Base-by-base conservation (phyloP, 2,888 invertebrate species). In the Drosophila colorata region DNA sequence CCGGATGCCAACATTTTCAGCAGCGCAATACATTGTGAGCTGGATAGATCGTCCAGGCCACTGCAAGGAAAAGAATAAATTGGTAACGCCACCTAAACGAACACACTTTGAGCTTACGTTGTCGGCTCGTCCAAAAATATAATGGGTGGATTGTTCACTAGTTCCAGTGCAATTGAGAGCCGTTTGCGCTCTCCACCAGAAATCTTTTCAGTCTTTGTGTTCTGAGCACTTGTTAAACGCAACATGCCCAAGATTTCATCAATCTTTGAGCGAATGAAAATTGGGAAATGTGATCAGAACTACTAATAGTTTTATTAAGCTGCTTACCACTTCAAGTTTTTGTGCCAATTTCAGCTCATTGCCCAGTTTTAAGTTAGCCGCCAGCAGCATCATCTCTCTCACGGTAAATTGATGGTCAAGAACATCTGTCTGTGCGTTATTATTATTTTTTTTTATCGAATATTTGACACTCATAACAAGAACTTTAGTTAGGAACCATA, bases 111-210 rank as follows among this genome's bases (percentile, higher is more conserved):
- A 43, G 14, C 89, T 95, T 93, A 98, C 98, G 98, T 98, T 3
- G 99, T 99, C 0, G 98, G 98, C 91, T 99, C 98, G 91, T 99
- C 98, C 66, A 99, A 94, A 91, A 98, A 98, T 91, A 99, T 95
- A 7, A 98, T 95, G 0, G 98, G 98, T 2, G 98, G 99, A 92
- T 99, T 98, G 92, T 98, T 98, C 1, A 92, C 95, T 25, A 99
- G 93, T 91, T 99, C 99, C 69, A 98, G 92, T 0, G 98, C 98
- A 44, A 99, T 97, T 0, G 98, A 97, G n/a, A 99, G 93, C 25
- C 98, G 94, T 91, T 99, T 99, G 69, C 95, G 94, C 92, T 99
- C 98, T 0, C 99, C 99, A 0, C 98, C 98, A 0, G 98, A 98
- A 23, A 99, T 93, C 53, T 93, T 93, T 69, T 94, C 94, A 0